phyloP scores from a whole-genome alignment of 2,113 vertebrate genomes.

The Embiotoca jacksoni region DNA sequence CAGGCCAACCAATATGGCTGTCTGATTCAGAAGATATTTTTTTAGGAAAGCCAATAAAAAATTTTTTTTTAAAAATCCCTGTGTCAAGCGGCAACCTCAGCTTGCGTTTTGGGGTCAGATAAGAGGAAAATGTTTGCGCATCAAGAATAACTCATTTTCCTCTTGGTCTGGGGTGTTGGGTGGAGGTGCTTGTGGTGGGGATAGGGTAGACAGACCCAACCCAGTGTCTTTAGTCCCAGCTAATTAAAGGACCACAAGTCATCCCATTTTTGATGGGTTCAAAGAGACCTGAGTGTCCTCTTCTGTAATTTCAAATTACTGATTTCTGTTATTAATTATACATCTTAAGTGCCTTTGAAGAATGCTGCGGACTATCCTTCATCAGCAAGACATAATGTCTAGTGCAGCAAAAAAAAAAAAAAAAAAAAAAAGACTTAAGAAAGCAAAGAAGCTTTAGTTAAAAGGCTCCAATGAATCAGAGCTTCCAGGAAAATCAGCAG shows the following conservation, averaged over 20 bases:
- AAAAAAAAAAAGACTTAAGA: constrained; percentile 35
- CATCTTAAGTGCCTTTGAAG: constrained; percentile 81
- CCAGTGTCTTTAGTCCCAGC: constrained; percentile 63
- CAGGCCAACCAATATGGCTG: constrained; percentile 1
- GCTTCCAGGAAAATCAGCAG: constrained; percentile 67
- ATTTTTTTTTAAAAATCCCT: background rate
- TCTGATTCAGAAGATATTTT: constrained; percentile 23
- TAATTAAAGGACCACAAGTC: constrained; percentile 79
- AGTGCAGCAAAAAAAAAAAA: constrained; percentile 43
- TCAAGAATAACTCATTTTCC: constrained; percentile 24
- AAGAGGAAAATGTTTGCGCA: constrained; percentile 31
- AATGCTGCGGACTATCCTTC: constrained; percentile 74
- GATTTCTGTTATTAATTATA: constrained; percentile 86
- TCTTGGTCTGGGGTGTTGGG: constrained; percentile 57
- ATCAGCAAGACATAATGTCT: constrained; percentile 75
- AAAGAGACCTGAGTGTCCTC: constrained; percentile 76
- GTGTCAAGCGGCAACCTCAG: constrained; percentile 21
- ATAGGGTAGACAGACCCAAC: constrained; percentile 60
- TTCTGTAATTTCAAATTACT: constrained; percentile 78
- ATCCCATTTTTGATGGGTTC: constrained; percentile 70
- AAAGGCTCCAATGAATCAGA: constrained; percentile 60
- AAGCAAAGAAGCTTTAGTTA: constrained; percentile 54
- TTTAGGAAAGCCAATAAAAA: background rate
- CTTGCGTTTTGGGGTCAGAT: constrained; percentile 43
- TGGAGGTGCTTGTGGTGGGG: constrained; percentile 58